A percentile compares a stretch with the other conserved stretches of the same genome.
Evolutionary conservation across 1,140 invertebrate species (phyloP).

Genomic region (Sycophila sp.): DNA sequence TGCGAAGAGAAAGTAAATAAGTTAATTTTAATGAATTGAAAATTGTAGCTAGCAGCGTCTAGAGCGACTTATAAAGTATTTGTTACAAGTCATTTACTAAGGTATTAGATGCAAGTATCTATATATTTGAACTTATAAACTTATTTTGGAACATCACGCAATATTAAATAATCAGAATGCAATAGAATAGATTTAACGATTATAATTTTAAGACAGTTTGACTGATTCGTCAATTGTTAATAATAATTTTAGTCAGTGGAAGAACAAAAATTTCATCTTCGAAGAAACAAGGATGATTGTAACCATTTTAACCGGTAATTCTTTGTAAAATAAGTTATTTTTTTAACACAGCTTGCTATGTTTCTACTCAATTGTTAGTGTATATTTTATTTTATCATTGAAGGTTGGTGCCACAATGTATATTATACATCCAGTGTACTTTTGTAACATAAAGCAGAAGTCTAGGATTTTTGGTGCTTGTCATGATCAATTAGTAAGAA

Average conservation of each 20-base stretch:
- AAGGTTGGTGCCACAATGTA: slow-evolving; percentile 34
- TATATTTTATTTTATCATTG: slow-evolving; percentile 19
- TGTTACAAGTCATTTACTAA: slow-evolving; percentile 18
- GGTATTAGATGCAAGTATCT: slow-evolving; percentile 19
- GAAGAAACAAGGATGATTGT: neutral
- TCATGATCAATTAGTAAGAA: slow-evolving; percentile 19
- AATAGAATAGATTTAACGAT: neutral
- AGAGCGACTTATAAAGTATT: neutral
- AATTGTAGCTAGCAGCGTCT: slow-evolving; percentile 2
- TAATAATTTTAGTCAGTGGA: slow-evolving; percentile 13
- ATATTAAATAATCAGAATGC: neutral
- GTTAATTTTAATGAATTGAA: neutral
- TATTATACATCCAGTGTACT: slow-evolving; percentile 12
- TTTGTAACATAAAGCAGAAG: slow-evolving; percentile 10
- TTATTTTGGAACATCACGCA: neutral
- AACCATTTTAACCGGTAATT: slow-evolving; percentile 13
- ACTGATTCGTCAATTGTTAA: slow-evolving; percentile 29
- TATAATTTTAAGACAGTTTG: slow-evolving; percentile 6
- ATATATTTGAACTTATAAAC: slow-evolving; percentile 18
- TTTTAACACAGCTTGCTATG: slow-evolving; percentile 14
- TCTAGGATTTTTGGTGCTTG: slow-evolving; percentile 28
- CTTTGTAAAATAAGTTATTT: slow-evolving; percentile 28
- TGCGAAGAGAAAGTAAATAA: neutral
- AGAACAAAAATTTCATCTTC: too few relatives aligned
- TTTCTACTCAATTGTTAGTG: slow-evolving; percentile 22